phyloP scores from a whole-genome alignment of 1,140 invertebrate species.

The Megalonaias nervosa region DNA sequence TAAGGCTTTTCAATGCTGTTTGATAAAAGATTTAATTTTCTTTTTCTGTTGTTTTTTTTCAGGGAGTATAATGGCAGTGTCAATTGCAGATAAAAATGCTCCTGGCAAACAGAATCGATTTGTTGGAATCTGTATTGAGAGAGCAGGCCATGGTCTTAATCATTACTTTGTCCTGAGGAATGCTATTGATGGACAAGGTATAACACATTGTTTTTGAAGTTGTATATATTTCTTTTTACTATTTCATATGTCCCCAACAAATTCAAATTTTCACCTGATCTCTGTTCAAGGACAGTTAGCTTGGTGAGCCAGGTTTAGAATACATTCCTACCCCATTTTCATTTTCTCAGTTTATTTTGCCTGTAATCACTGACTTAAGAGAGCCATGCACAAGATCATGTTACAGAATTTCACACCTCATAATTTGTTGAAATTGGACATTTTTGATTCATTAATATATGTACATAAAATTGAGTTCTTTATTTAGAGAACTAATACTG shows the following conservation, averaged over 20 bases:
- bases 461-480: no score
- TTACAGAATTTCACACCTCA: no score
- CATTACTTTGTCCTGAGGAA: conserved; percentile 92
- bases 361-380: no score
- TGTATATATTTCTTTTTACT: neutral
- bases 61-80: conserved; percentile 92
- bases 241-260: neutral
- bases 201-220: conserved; percentile 1
- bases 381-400: no score
- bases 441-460: no score
- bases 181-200: conserved; percentile 89
- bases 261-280: neutral
- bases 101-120: conserved; percentile 90
- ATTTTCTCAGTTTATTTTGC: no score
- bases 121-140: conserved; percentile 96
- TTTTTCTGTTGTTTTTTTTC: conserved; percentile 37
- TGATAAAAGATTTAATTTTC: neutral
- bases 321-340: no score
- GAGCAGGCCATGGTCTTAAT: conserved; percentile 84
- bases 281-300: neutral
- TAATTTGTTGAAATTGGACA: no score
- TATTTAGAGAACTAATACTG: no score
- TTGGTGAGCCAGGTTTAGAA: no score
- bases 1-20: no score
- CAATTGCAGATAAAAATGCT: conserved; percentile 89